These are phyloP conservation scores for Caenorhabditis latens DNA, from an alignment of 1,140 invertebrate species.

Conservation along the genomic window DNA sequence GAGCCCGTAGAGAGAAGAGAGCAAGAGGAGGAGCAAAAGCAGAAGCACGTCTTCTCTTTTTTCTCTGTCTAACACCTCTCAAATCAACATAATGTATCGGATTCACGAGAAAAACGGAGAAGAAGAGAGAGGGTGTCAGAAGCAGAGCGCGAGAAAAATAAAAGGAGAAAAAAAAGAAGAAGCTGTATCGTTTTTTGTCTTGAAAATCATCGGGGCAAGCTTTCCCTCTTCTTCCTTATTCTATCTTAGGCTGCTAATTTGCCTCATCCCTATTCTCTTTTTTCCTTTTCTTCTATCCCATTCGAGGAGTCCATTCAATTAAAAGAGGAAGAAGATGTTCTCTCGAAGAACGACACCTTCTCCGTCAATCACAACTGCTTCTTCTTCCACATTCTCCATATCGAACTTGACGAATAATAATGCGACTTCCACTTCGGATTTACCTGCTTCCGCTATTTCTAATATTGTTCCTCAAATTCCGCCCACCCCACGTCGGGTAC, in stretches of 20 bases:
- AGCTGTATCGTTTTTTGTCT: constrained; percentile 53
- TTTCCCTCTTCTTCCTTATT: background rate
- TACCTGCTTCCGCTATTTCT: constrained; percentile 27
- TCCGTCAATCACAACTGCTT: constrained; percentile 21
- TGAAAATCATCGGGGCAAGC: constrained; percentile 40
- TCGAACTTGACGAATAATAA: constrained; percentile 41
- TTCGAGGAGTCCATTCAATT: background rate
- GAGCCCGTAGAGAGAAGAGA: constrained; percentile 30
- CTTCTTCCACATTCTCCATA: constrained; percentile 26
- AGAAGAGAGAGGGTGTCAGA: background rate
- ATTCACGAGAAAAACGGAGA: background rate
- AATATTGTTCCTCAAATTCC: constrained; percentile 30
- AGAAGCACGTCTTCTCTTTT: constrained; percentile 25
- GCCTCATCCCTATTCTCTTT: constrained; percentile 29
- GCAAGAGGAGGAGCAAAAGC: constrained; percentile 35
- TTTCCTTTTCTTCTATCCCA: background rate
- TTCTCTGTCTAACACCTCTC: constrained; percentile 27
- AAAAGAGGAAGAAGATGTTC: constrained; percentile 3
- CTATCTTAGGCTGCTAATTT: constrained; percentile 28
- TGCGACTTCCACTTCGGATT: constrained; percentile 46
- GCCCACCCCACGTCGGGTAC: constrained; percentile 27
- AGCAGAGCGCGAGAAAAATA: background rate
- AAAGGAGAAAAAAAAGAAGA: background rate
- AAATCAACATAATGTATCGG: background rate
- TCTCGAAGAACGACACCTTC: constrained; percentile 44